Base-by-base conservation (phyloP, 2,888 invertebrate genomes). In the Tricholauxania praeusta region DNA sequence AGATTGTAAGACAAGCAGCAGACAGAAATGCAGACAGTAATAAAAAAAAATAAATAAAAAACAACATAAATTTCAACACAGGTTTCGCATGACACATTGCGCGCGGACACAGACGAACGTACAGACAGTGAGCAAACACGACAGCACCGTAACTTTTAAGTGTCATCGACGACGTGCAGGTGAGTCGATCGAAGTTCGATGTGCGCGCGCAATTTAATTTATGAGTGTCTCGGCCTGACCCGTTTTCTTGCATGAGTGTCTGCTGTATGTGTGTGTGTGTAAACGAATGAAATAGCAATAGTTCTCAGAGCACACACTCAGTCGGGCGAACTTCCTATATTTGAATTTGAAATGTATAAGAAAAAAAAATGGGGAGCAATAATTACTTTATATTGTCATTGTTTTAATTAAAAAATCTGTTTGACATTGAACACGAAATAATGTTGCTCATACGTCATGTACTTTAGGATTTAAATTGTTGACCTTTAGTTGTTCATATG, bases 121-220 rank as follows among this genome's bases (percentile, higher is more conserved):
- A 15, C 52, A n/a, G 32, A 53, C 10, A 55, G 6, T 32, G 12
- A 32, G 32, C 12, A 19, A 17, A 57, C 19, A 12, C 39, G 67
- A 67, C 48, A 59, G 59, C 14, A 28, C 59, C 15, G 17, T 17
- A 17, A 10, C 39, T 39, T 59, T 49, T n/a, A 69, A 49, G 68
- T 68, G 60, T 48, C 68, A 59, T 39, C 60, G 69, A 17, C 22
- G 39, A 39, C 39, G 39, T 10, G 60, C 60, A 59, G 69, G 69
- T 69, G 69, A 69, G 69, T 69, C 69, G 62, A 69, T 69, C n/a
- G 51, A 12, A 53, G 15, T 53, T 53, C 48, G 47, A 19, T 63
- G 32, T 47, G 63, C 63, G 63, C 63, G 63, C 63, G 63, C 63
- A 63, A 19, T 19, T 47, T 17, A 47, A 62, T 19, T 5, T 48